These are phyloP conservation scores for Meloe dianella DNA, from an alignment of 2,888 invertebrate species.

Conservation along the genomic window DNA sequence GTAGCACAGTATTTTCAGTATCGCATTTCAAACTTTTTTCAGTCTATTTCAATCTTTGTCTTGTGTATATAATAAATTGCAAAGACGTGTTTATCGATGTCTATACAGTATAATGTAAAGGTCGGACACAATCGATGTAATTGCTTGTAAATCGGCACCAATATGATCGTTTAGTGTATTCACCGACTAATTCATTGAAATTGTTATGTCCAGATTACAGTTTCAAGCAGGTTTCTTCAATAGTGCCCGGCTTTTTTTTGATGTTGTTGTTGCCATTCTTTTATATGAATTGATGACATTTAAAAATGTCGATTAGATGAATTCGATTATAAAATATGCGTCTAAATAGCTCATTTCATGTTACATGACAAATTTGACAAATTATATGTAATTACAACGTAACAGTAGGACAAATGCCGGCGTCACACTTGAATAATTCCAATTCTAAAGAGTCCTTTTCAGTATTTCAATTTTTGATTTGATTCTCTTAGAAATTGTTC, in stretches of 20 bases:
- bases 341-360: constrained; percentile 9
- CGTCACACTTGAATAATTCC: constrained; percentile 17
- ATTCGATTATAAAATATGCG: background rate
- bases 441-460: background rate
- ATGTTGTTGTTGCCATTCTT: too few relatives aligned
- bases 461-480: constrained; percentile 12
- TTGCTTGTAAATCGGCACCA: constrained; percentile 51
- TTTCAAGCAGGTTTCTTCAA: constrained; percentile 31
- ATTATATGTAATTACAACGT: constrained; percentile 13
- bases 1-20: background rate
- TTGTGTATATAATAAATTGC: too few relatives aligned
- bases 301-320: background rate
- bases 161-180: constrained; percentile 48
- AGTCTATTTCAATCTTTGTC: too few relatives aligned
- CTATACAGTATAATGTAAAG: background rate
- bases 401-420: constrained; percentile 10
- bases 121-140: constrained; percentile 36
- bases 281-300: background rate
- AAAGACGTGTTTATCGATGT: too few relatives aligned
- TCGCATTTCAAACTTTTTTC: background rate
- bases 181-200: constrained; percentile 42
- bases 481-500: background rate
- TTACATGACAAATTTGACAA: constrained; percentile 19
- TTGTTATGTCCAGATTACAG: constrained; percentile 38
- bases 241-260: constrained; percentile 6